phyloP scores from a whole-genome alignment of 1,140 invertebrate species.

The Trichomalopsis sarcophagae region DNA sequence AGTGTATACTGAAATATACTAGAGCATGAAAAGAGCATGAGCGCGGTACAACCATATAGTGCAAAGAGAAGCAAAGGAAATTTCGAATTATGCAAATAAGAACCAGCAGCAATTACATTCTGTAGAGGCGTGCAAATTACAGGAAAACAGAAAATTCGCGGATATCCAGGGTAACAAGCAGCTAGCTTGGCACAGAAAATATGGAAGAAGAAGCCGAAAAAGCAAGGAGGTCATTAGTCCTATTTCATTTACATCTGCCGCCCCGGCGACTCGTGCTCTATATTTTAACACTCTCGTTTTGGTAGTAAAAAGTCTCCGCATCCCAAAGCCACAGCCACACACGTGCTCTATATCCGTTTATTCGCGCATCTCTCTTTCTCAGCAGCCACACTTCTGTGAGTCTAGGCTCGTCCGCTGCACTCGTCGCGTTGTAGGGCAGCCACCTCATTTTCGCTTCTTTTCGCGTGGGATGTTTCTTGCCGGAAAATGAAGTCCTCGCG shows the following conservation, averaged over 20 bases:
- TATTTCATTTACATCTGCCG: not conserved
- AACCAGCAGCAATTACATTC: not conserved
- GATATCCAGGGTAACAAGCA: slow-evolving; percentile 1
- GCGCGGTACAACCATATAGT: too few relatives aligned
- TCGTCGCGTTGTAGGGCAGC: slow-evolving; percentile 15
- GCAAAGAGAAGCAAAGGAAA: not conserved
- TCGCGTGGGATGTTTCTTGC: slow-evolving; percentile 9
- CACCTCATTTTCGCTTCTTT: slow-evolving; percentile 34
- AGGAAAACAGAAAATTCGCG: not conserved
- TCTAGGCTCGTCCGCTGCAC: not conserved
- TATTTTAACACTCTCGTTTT: slow-evolving; percentile 29
- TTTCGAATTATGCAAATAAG: not conserved
- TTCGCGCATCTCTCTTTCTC: not conserved
- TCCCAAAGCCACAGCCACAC: not conserved
- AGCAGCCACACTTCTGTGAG: not conserved
- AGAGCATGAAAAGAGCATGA: too few relatives aligned
- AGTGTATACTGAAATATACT: too few relatives aligned
- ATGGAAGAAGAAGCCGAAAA: slow-evolving; percentile 9
- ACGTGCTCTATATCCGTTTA: too few relatives aligned
- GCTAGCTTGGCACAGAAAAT: not conserved
- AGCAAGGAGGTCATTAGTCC: slow-evolving; percentile 26
- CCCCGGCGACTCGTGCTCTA: not conserved
- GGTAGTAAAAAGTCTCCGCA: not conserved
- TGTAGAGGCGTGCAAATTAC: not conserved
- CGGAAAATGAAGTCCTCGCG: slow-evolving; percentile 25